Percentiles rank a stretch among this genome's conserved stretches.
Evolutionary conservation across 2,797 vertebrate species (phyloP).

Genomic region (Petrocephalus sullivani): DNA sequence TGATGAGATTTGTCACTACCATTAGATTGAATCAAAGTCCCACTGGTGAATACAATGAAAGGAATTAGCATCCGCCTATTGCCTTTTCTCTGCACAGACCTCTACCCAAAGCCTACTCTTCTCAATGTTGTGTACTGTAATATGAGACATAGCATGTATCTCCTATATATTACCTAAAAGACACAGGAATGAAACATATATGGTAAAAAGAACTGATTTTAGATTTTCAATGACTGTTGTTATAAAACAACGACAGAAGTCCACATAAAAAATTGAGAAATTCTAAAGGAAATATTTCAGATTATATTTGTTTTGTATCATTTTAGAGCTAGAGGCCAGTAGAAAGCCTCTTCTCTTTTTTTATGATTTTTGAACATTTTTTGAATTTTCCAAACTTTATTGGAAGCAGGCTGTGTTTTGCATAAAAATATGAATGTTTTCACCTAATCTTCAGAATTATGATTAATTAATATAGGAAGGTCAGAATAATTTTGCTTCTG

Average conservation of each 20-base stretch:
- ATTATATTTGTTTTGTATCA: neutral
- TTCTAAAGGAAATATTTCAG: neutral
- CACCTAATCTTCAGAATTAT: neutral
- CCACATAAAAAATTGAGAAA: neutral
- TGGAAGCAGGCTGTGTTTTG: neutral
- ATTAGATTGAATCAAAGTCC: neutral
- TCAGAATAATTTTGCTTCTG: neutral
- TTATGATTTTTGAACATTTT: neutral
- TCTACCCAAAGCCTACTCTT: neutral
- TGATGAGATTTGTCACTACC: constrained; percentile 12
- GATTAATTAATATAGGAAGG: neutral
- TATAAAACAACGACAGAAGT: neutral
- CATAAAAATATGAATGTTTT: neutral
- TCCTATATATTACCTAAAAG: neutral
- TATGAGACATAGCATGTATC: neutral
- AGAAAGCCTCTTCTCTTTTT: neutral
- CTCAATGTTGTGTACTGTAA: neutral
- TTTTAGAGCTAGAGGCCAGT: neutral
- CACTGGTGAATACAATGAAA: neutral
- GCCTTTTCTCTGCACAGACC: neutral
- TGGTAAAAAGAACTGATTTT: neutral
- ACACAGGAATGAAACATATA: neutral
- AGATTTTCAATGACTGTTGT: neutral
- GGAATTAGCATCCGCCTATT: neutral
- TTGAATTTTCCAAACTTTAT: neutral